Percentiles rank a stretch among this genome's conserved stretches.
These are phyloP conservation scores for Drosophila ercepeae DNA, from an alignment of 1,140 invertebrate genomes.

Conservation along the genomic window DNA sequence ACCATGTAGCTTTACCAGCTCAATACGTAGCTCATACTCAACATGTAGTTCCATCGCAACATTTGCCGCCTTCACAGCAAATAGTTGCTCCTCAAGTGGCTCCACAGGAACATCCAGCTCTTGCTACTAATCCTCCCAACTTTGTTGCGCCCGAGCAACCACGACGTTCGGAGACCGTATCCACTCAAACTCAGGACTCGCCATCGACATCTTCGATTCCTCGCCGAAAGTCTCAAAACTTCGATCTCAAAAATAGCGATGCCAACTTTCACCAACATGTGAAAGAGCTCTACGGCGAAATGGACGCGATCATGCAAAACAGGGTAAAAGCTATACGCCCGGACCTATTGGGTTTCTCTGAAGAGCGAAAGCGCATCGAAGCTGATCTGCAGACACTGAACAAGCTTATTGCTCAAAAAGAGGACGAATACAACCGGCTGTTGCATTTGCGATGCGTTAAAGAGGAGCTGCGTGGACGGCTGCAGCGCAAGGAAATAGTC, in stretches of 20 bases:
- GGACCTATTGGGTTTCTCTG: constrained; percentile 13
- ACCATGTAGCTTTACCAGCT: not conserved
- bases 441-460: constrained; percentile 51
- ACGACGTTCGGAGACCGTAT: constrained; percentile 37
- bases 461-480: constrained; percentile 37
- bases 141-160: constrained; percentile 29
- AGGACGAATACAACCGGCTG: constrained; percentile 66
- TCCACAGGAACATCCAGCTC: not conserved
- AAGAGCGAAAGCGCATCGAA: constrained; percentile 45
- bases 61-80: not conserved
- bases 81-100: not conserved
- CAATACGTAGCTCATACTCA: not conserved
- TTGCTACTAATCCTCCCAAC: not conserved
- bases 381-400: constrained; percentile 45
- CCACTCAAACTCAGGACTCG: constrained; percentile 35
- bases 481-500: constrained; percentile 46
- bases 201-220: not conserved
- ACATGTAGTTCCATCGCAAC: not conserved
- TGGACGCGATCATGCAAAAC: constrained; percentile 41
- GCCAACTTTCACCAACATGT: constrained; percentile 57
- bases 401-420: constrained; percentile 44
- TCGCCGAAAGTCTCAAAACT: constrained; percentile 12
- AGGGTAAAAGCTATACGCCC: constrained; percentile 26
- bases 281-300: constrained; percentile 38
- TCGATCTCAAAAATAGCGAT: constrained; percentile 62